phyloP scores from a whole-genome alignment of 2,797 vertebrate genomes.

The Pelodytes ibericus region DNA sequence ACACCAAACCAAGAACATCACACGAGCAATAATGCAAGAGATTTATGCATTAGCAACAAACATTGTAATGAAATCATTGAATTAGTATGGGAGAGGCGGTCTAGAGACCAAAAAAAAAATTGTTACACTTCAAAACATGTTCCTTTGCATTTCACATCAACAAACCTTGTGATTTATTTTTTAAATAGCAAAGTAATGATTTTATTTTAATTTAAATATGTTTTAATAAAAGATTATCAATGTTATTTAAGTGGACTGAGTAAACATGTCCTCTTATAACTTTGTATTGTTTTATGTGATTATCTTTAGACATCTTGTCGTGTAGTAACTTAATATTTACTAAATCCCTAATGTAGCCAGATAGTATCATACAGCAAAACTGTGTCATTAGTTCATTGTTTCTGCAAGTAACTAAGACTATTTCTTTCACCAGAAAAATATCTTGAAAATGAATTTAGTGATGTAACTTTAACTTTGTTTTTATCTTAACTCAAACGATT shows the following conservation, averaged over 20 bases:
- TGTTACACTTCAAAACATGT: too few species aligned
- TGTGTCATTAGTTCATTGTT: not conserved
- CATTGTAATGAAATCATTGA: too few species aligned
- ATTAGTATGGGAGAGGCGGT: too few species aligned
- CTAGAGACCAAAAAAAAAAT: too few species aligned
- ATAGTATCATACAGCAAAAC: constrained; percentile 8
- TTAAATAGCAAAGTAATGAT: not conserved
- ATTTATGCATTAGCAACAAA: too few species aligned
- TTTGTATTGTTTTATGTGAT: constrained; percentile 11
- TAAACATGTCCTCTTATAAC: not conserved
- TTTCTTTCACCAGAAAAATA: not conserved
- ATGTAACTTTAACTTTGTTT: too few species aligned
- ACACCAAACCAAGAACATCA: too few species aligned
- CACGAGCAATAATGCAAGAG: too few species aligned
- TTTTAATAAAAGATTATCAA: constrained; percentile 2
- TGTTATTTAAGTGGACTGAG: too few species aligned
- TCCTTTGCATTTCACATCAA: too few species aligned
- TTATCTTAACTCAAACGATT: too few species aligned
- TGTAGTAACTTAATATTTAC: not conserved
- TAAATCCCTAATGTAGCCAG: constrained; percentile 2
- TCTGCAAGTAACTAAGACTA: not conserved
- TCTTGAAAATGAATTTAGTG: not conserved
- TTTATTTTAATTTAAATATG: not conserved
- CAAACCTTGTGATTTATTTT: not conserved
- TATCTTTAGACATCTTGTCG: constrained; percentile 30